phyloP scores from a whole-genome alignment of 2,113 vertebrate species.

The Seriola quinqueradiata region DNA sequence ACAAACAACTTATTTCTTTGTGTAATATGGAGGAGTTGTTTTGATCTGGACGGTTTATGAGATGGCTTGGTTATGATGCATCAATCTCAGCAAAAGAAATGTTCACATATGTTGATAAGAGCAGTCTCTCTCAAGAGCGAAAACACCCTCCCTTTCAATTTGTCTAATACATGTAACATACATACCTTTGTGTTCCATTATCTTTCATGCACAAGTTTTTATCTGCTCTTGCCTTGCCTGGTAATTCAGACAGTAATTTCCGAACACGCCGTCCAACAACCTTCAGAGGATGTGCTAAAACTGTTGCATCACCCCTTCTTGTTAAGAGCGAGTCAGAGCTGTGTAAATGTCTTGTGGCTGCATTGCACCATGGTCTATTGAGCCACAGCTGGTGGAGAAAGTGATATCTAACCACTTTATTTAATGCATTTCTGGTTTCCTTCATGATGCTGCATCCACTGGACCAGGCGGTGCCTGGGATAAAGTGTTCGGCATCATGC shows the following conservation, averaged over 20 bases:
- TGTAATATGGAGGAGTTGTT: too few species aligned
- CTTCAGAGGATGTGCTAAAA: not conserved
- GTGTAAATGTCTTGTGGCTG: constrained; percentile 15
- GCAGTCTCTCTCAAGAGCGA: too few species aligned
- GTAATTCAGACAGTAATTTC: constrained; percentile 5
- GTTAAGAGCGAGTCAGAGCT: not conserved
- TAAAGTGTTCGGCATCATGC: not conserved
- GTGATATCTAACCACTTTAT: not conserved
- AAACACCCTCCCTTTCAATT: too few species aligned
- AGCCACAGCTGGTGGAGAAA: constrained; percentile 7
- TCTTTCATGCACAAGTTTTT: not conserved
- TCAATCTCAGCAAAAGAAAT: not conserved
- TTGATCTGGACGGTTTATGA: too few species aligned
- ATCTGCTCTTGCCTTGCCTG: not conserved
- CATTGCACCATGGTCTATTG: not conserved
- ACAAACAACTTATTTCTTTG: too few species aligned
- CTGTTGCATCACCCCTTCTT: not conserved
- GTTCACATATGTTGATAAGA: too few species aligned
- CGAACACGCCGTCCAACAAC: not conserved
- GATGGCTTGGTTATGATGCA: too few species aligned
- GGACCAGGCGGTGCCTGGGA: too few species aligned
- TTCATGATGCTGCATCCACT: not conserved
- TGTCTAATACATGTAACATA: not conserved
- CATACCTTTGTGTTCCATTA: too few species aligned
- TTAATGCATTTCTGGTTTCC: constrained; percentile 1